A percentile compares a stretch with the other conserved stretches of the same genome.
phyloP scores from a whole-genome alignment of 2,888 invertebrate genomes.

The Epistrophe eligans region DNA sequence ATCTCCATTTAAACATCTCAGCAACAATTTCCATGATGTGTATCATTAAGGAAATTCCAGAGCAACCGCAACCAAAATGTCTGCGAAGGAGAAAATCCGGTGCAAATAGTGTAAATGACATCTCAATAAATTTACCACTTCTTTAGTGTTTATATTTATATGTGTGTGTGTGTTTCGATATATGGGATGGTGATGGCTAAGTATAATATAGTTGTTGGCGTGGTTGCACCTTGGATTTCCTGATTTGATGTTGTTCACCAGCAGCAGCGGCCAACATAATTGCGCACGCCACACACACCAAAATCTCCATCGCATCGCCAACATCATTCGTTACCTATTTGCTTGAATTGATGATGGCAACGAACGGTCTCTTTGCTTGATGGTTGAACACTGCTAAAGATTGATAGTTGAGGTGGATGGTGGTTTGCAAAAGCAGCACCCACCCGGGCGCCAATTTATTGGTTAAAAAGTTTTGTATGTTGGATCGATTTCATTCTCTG shows the following conservation, averaged over 20 bases:
- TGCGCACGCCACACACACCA: conserved; percentile 24
- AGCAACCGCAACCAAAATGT: conserved; percentile 27
- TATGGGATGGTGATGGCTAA: no score
- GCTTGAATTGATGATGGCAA: conserved; percentile 32
- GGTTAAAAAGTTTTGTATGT: conserved; percentile 32
- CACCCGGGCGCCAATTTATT: conserved; percentile 42
- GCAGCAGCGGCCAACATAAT: conserved; percentile 15
- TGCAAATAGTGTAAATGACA: conserved; percentile 49
- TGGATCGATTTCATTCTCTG: conserved; percentile 21
- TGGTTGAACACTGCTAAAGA: conserved; percentile 7
- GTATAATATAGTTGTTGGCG: conserved; percentile 17
- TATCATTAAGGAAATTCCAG: conserved; percentile 40
- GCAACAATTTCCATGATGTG: conserved; percentile 20
- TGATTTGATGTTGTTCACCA: conserved; percentile 30
- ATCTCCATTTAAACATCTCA: conserved; percentile 15
- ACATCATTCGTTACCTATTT: conserved; percentile 32
- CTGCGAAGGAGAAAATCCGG: conserved; percentile 34
- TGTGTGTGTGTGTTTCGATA: neutral
- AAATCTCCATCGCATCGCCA: conserved; percentile 2
- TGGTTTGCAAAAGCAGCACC: conserved; percentile 29
- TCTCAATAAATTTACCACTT: conserved; percentile 60
- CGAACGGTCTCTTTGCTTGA: neutral
- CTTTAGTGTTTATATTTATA: conserved; percentile 2
- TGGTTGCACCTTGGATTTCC: conserved; percentile 32
- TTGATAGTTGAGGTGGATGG: conserved; percentile 1